These are phyloP conservation scores for Arenaria interpres DNA, from an alignment of 2,113 vertebrate genomes.

Conservation along the genomic window DNA sequence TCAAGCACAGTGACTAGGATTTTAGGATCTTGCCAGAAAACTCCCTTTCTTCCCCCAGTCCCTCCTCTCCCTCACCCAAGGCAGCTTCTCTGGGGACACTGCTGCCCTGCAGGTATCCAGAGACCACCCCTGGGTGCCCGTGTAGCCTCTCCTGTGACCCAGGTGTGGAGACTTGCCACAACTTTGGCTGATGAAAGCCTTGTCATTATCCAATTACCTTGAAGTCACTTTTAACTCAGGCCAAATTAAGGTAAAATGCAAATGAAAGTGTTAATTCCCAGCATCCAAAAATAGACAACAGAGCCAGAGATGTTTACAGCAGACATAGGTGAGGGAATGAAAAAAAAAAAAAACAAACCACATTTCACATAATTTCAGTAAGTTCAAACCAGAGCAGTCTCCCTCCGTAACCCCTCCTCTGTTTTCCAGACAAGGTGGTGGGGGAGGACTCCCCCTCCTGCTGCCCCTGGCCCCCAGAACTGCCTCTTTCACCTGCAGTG, in stretches of 20 bases:
- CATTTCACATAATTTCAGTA: background rate
- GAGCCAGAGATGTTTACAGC: background rate
- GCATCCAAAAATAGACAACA: background rate
- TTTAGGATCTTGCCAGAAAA: background rate
- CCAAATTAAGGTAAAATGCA: background rate
- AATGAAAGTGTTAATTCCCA: constrained; percentile 36
- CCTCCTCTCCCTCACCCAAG: background rate
- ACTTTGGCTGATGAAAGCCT: background rate
- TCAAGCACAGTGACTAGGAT: background rate
- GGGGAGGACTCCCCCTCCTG: background rate
- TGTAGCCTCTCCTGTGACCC: background rate
- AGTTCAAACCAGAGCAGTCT: background rate
- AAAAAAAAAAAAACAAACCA: fast-evolving
- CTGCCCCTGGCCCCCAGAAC: background rate
- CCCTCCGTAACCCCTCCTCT: background rate
- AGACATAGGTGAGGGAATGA: background rate
- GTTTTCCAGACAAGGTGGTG: background rate
- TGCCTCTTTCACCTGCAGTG: too few species aligned
- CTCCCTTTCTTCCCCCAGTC: background rate
- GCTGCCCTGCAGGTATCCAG: background rate
- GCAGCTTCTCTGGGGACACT: background rate
- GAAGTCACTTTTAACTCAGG: background rate
- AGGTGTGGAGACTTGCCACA: background rate
- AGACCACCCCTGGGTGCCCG: background rate
- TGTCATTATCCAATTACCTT: background rate